Evolutionary conservation across 2,888 invertebrate species (phyloP).

Genomic region (Ernsta delagoae): DNA sequence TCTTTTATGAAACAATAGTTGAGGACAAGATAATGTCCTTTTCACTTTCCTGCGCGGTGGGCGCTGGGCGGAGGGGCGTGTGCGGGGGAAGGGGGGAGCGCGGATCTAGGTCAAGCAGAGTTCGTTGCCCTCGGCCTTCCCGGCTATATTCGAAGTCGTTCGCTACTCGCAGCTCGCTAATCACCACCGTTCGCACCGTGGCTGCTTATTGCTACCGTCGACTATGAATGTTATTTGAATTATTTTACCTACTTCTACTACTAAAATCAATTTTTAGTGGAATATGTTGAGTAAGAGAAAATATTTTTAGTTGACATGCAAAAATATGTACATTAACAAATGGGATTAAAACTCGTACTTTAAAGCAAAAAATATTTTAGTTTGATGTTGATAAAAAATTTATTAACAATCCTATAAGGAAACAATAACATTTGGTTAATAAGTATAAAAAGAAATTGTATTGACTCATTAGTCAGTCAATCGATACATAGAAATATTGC

Average conservation of each 20-base stretch:
- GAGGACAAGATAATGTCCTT: constrained; percentile 63
- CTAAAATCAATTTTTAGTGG: too few relatives aligned
- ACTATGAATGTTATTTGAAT: constrained; percentile 38
- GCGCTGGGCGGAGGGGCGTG: constrained; percentile 45
- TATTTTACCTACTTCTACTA: not conserved
- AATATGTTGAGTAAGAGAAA: too few relatives aligned
- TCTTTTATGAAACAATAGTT: constrained; percentile 26
- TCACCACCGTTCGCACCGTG: constrained; percentile 57
- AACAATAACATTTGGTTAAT: too few relatives aligned
- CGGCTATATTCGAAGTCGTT: constrained; percentile 82
- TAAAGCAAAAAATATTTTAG: too few relatives aligned
- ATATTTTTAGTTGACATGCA: too few relatives aligned
- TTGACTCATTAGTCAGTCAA: too few relatives aligned
- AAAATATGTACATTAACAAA: too few relatives aligned
- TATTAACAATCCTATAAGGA: too few relatives aligned
- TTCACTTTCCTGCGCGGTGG: constrained; percentile 72
- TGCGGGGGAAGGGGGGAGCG: constrained; percentile 46
- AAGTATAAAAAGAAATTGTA: too few relatives aligned
- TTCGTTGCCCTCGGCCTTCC: constrained; percentile 85
- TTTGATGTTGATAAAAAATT: too few relatives aligned
- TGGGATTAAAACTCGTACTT: too few relatives aligned
- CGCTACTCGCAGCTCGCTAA: constrained; percentile 71
- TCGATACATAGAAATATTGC: constrained; percentile 64
- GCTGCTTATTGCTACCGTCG: constrained; percentile 48
- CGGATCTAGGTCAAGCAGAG: constrained; percentile 82